phyloP scores from a whole-genome alignment of 2,113 vertebrate species.

The Polypterus senegalus region DNA sequence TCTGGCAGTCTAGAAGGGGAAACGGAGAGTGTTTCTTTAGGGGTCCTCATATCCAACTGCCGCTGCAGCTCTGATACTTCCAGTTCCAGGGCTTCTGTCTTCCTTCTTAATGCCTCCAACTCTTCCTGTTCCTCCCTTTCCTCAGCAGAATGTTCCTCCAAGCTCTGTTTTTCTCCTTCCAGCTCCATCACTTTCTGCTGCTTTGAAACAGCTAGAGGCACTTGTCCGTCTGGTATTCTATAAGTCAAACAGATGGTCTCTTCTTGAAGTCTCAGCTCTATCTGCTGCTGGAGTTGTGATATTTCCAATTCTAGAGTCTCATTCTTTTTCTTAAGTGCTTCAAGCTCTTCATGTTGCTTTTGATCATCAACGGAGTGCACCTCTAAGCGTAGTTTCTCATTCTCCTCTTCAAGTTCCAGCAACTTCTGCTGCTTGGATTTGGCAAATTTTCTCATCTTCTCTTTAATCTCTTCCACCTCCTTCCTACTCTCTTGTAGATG shows the following conservation, averaged over 20 bases:
- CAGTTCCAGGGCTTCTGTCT: constrained; percentile 1
- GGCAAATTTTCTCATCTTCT: constrained; percentile 93
- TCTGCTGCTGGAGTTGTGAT: constrained; percentile 29
- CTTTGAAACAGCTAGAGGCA: constrained; percentile 42
- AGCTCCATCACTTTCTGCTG: constrained; percentile 89
- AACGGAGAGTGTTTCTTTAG: too few species aligned
- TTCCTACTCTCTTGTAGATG: constrained; percentile 61
- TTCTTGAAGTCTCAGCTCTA: constrained; percentile 26
- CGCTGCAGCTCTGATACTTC: constrained; percentile 31
- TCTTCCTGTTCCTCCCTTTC: constrained; percentile 23
- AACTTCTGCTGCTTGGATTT: constrained; percentile 95
- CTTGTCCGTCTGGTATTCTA: too few species aligned
- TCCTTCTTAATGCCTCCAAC: constrained; percentile 25
- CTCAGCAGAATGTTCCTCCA: neutral
- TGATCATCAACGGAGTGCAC: constrained; percentile 11
- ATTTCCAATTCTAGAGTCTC: neutral
- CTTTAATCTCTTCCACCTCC: constrained; percentile 74
- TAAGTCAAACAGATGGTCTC: too few species aligned
- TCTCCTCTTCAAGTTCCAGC: constrained; percentile 84
- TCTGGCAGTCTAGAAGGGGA: too few species aligned
- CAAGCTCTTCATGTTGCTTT: neutral
- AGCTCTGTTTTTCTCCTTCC: constrained; percentile 81
- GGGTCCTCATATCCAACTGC: constrained; percentile 27
- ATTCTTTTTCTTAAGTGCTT: neutral
- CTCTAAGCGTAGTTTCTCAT: constrained; percentile 62